Conservation (phyloP, 2,797 vertebrate species). For the Gobio occitaniae region DNA sequence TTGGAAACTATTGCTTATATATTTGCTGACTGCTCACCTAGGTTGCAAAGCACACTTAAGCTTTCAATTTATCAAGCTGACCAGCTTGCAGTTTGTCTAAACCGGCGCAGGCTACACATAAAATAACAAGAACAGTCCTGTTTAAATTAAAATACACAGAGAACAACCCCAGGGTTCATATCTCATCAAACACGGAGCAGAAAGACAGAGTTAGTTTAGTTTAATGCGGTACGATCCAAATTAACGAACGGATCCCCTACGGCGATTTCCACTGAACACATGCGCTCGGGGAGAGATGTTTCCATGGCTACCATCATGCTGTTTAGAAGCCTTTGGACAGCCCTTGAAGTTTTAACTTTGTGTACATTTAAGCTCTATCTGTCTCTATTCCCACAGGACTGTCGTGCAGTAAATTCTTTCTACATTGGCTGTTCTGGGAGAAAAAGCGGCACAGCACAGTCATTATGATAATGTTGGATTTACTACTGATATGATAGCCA, state of each 20-base stretch:
- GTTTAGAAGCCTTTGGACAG: conserved; percentile 44
- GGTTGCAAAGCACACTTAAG: background rate
- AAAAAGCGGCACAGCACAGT: background rate
- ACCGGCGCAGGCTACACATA: background rate
- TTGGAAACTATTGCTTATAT: background rate
- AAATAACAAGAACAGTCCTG: conserved; percentile 9
- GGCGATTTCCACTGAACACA: conserved; percentile 28
- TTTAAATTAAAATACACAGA: conserved; percentile 43
- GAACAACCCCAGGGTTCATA: conserved; percentile 26
- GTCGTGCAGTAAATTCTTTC: background rate
- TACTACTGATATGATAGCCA: conserved; percentile 25
- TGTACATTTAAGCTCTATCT: conserved; percentile 45
- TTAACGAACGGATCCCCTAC: conserved; percentile 34
- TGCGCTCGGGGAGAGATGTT: conserved; percentile 20
- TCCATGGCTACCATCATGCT: conserved; percentile 55
- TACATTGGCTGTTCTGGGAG: conserved; percentile 11
- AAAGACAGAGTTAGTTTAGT: conserved; percentile 25
- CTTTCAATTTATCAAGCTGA: conserved; percentile 11
- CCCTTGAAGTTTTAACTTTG: conserved; percentile 23
- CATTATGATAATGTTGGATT: conserved; percentile 33
- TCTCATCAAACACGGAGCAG: background rate
- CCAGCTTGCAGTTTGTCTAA: background rate
- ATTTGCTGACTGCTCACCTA: background rate
- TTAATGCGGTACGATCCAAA: conserved; percentile 38
- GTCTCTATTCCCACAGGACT: conserved; percentile 26